phyloP scores from a whole-genome alignment of 2,888 invertebrate species.

The Drosophila conformis region DNA sequence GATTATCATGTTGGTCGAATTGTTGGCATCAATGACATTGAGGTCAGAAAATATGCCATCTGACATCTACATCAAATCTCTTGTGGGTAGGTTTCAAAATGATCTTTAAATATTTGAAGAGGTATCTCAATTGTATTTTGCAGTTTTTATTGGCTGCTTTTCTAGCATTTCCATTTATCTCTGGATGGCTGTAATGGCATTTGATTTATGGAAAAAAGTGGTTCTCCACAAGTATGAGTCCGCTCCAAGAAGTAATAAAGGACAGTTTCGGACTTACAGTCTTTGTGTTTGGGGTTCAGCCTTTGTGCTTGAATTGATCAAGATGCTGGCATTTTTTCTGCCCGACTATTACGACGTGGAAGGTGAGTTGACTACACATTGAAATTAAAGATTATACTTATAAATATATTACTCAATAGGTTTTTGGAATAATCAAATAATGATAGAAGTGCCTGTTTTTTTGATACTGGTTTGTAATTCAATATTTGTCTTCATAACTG shows the following conservation, averaged over 20 bases:
- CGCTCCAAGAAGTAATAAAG: constrained; percentile 51
- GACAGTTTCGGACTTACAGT: constrained; percentile 69
- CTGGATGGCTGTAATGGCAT: constrained; percentile 94
- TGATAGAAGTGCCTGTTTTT: too few relatives aligned
- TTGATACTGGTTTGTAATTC: not conserved
- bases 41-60: too few relatives aligned
- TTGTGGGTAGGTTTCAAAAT: not conserved
- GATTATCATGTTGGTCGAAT: constrained; percentile 86
- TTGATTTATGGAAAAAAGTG: constrained; percentile 90
- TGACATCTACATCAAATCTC: too few relatives aligned
- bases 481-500: not conserved
- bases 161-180: constrained; percentile 91
- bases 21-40: too few relatives aligned
- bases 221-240: constrained; percentile 42
- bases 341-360: constrained; percentile 86
- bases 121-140: not conserved
- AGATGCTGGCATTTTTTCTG: constrained; percentile 85
- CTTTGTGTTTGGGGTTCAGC: constrained; percentile 75
- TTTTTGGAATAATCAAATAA: too few relatives aligned
- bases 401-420: constrained; percentile 17
- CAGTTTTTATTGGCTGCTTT: constrained; percentile 86
- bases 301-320: constrained; percentile 48
- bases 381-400: not conserved
- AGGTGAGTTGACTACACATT: constrained; percentile 82
- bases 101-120: not conserved